Conservation (phyloP, 2,888 invertebrate genomes). For the Calliopum simillimum region DNA sequence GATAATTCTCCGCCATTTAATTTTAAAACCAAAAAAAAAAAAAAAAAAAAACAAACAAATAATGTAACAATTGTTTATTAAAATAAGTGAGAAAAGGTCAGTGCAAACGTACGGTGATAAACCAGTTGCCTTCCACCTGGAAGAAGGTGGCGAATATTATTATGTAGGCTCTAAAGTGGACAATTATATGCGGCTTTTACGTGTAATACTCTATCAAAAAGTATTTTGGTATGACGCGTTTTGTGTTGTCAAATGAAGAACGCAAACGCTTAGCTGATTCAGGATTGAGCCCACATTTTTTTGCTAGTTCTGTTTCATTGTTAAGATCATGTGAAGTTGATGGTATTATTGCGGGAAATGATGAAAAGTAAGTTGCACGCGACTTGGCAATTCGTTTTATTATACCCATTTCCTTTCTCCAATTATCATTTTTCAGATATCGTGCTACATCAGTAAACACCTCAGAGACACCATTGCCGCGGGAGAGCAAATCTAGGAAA, state of each 20-base stretch:
- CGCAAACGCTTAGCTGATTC: slow-evolving; percentile 91
- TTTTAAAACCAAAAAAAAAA: too few species aligned
- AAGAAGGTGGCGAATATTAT: too few species aligned
- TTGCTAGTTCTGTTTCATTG: slow-evolving; percentile 96
- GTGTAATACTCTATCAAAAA: slow-evolving; percentile 98
- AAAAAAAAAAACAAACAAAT: too few species aligned
- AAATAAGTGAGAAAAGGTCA: too few species aligned
- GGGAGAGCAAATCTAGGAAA: slow-evolving; percentile 87
- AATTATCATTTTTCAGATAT: slow-evolving; percentile 72
- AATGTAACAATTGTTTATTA: too few species aligned
- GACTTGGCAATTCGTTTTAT: too few species aligned
- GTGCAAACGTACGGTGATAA: too few species aligned
- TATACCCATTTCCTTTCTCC: too few species aligned
- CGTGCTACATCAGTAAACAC: slow-evolving; percentile 92
- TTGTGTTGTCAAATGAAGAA: too few species aligned
- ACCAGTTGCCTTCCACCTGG: too few species aligned
- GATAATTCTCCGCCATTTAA: too few species aligned
- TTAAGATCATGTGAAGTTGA: slow-evolving; percentile 94
- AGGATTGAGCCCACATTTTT: slow-evolving; percentile 91
- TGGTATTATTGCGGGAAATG: slow-evolving; percentile 97
- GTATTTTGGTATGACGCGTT: slow-evolving; percentile 96
- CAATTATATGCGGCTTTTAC: slow-evolving; percentile 94
- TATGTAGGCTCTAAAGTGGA: slow-evolving; percentile 99
- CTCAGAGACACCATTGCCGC: slow-evolving; percentile 84
- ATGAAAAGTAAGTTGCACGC: slow-evolving; percentile 80